phyloP scores from a whole-genome alignment of 2,888 invertebrate species.

The Drosophila stalkeri region DNA sequence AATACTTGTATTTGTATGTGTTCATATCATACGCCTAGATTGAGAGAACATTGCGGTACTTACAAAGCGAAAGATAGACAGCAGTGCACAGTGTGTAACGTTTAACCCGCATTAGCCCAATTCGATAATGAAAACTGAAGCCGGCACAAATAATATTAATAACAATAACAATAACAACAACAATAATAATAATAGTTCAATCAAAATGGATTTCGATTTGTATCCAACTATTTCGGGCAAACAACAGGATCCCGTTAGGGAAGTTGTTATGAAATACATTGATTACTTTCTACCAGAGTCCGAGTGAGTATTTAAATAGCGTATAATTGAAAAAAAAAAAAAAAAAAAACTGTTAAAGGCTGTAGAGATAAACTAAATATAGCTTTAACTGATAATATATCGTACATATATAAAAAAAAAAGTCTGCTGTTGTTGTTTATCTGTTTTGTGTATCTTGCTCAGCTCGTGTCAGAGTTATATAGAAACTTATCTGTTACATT shows the following conservation, averaged over 20 bases:
- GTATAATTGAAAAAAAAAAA: constrained; percentile 6
- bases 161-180: constrained; percentile 57
- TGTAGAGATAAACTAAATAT: constrained; percentile 20
- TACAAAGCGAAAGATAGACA: neutral
- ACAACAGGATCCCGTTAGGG: constrained; percentile 89
- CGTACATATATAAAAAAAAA: neutral
- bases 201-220: constrained; percentile 87
- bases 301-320: constrained; percentile 86
- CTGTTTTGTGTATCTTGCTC: constrained; percentile 3
- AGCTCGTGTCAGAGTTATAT: neutral
- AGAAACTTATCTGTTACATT: neutral
- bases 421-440: constrained; percentile 7
- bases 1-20: constrained; percentile 12
- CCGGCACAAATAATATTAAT: constrained; percentile 58
- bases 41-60: constrained; percentile 38
- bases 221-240: constrained; percentile 87
- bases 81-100: constrained; percentile 22
- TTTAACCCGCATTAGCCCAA: constrained; percentile 37
- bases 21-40: constrained; percentile 45
- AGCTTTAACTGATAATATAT: constrained; percentile 11
- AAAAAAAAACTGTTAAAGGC: no score
- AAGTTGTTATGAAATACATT: constrained; percentile 90
- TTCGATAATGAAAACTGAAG: constrained; percentile 83
- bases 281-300: constrained; percentile 88
- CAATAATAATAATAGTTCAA: constrained; percentile 85